Conservation (phyloP, 2,113 vertebrate genomes). For the Vulpes ferrilata region DNA sequence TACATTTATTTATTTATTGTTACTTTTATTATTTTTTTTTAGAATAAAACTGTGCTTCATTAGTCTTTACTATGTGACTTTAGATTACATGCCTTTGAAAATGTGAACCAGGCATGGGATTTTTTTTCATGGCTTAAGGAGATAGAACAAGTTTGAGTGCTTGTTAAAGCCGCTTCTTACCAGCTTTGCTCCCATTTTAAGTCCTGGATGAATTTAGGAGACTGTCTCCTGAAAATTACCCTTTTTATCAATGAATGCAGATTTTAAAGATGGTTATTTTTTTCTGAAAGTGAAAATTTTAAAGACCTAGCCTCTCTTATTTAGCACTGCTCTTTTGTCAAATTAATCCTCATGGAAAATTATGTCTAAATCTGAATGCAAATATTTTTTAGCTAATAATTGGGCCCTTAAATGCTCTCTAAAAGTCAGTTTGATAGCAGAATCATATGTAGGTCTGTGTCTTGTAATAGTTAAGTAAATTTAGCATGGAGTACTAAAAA, state of each 20-base stretch:
- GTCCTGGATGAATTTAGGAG: background rate
- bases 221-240: background rate
- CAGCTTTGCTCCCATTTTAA: background rate
- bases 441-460: background rate
- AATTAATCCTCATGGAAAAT: background rate
- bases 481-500: background rate
- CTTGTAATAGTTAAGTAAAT: background rate
- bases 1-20: background rate
- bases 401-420: background rate
- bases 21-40: background rate
- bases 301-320: slow-evolving; percentile 6
- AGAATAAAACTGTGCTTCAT: background rate
- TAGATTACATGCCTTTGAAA: slow-evolving; percentile 20
- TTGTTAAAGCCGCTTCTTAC: background rate
- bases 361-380: slow-evolving; percentile 27
- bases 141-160: background rate
- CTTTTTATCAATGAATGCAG: background rate
- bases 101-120: background rate
- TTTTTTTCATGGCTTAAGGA: background rate
- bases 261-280: background rate
- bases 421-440: background rate
- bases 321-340: background rate
- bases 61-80: background rate
- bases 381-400: slow-evolving; percentile 41
- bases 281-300: background rate